phyloP scores from a whole-genome alignment of 1,140 invertebrate genomes.

The Zaprionus camerounensis region DNA sequence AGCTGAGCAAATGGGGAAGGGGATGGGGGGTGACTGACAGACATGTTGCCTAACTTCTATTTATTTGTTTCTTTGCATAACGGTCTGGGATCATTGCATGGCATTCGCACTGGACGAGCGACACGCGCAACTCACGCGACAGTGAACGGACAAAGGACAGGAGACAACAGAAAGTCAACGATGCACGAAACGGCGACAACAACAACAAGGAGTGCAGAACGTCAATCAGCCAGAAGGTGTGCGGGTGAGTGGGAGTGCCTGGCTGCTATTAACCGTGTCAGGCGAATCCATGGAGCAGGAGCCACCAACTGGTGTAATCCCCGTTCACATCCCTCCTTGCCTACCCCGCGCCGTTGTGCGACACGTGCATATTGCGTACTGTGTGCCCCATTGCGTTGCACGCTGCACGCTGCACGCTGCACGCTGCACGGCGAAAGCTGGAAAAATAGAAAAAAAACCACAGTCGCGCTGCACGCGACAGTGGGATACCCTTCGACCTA shows the following conservation, averaged over 20 bases:
- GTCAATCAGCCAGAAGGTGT: constrained; percentile 28
- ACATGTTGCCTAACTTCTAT: constrained; percentile 63
- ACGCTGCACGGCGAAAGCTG: constrained; percentile 10
- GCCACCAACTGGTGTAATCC: constrained; percentile 8
- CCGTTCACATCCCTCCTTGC: neutral
- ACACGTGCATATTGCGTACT: constrained; percentile 59
- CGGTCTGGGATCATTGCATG: constrained; percentile 63
- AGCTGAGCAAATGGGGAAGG: neutral
- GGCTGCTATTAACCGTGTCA: neutral
- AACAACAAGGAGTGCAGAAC: constrained; percentile 12
- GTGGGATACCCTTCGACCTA: too few species aligned
- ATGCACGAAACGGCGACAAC: constrained; percentile 59
- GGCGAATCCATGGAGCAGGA: constrained; percentile 19
- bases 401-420: constrained; percentile 3
- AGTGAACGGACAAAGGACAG: neutral
- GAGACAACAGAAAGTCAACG: constrained; percentile 59
- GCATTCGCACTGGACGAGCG: constrained; percentile 18
- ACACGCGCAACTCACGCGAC: constrained; percentile 1
- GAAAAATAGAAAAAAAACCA: too few species aligned
- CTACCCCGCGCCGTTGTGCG: too few species aligned
- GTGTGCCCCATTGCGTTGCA: constrained; percentile 31
- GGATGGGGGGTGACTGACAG: neutral
- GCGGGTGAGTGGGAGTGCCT: neutral
- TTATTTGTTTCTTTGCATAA: constrained; percentile 61
- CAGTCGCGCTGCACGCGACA: too few species aligned